These are phyloP conservation scores for Geodia barretti DNA, from an alignment of 37 sponge, comb jelly and placozoan genomes.

Conservation along the genomic window DNA sequence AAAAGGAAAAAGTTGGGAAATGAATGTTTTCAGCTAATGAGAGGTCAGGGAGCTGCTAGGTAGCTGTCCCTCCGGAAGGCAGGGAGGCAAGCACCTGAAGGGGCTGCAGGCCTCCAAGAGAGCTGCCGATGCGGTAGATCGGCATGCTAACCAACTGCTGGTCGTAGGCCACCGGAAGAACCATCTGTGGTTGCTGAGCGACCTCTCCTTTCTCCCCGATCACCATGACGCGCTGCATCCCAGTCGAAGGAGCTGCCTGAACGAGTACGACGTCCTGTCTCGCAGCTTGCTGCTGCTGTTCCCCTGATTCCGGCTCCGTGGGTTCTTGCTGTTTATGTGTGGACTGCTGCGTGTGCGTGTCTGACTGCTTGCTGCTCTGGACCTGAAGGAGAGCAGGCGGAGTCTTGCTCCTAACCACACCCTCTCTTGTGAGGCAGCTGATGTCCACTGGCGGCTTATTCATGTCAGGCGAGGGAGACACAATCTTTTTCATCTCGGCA, in stretches of 20 bases:
- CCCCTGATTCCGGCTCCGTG: neutral
- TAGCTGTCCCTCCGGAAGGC: neutral
- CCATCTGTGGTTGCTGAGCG: neutral
- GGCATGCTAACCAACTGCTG: conserved; percentile 25
- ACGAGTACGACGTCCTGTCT: neutral
- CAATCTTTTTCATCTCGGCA: neutral
- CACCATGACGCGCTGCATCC: neutral
- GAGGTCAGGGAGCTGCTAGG: neutral
- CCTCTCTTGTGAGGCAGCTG: conserved; percentile 13
- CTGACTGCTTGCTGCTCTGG: neutral
- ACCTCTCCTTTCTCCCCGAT: conserved; percentile 2
- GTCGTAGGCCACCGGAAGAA: neutral
- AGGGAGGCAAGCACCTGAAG: conserved; percentile 19
- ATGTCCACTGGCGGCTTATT: conserved; percentile 3
- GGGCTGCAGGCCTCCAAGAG: conserved; percentile 18
- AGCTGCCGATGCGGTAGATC: conserved; percentile 16
- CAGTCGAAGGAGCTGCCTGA: neutral
- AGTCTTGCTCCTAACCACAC: neutral
- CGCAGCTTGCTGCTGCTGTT: neutral
- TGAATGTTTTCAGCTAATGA: neutral
- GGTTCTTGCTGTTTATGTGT: neutral
- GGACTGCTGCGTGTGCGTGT: neutral
- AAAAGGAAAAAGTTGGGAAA: too few species aligned
- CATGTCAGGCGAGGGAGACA: neutral
- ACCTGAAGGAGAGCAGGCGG: neutral